phyloP scores from a whole-genome alignment of 2,888 invertebrate species.

The Tetranychus piercei region DNA sequence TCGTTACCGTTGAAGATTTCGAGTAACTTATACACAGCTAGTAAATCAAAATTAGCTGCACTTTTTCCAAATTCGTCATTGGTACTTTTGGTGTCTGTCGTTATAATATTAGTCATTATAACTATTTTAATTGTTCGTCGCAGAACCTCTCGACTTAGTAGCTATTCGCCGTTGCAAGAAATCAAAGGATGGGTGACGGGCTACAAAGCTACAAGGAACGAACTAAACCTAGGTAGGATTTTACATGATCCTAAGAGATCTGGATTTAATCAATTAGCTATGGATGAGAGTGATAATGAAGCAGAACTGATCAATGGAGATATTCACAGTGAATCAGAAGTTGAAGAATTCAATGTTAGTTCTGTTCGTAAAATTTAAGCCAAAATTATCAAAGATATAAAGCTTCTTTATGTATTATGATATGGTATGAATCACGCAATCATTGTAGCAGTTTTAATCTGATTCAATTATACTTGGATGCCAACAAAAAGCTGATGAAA shows the following conservation, averaged over 20 bases:
- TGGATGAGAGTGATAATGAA: slow-evolving; percentile 46
- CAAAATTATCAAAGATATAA: no score
- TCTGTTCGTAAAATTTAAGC: not conserved
- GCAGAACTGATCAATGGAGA: slow-evolving; percentile 31
- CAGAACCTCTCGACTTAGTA: not conserved
- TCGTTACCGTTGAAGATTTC: not conserved
- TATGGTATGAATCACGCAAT: no score
- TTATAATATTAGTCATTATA: not conserved
- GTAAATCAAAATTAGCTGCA: not conserved
- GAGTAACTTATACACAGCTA: not conserved
- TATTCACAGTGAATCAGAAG: slow-evolving; percentile 25
- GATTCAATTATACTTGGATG: no score
- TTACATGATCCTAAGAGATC: slow-evolving; percentile 35
- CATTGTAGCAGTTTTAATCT: no score
- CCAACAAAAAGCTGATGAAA: no score
- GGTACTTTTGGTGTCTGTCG: not conserved
- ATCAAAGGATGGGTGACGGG: not conserved
- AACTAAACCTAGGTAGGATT: not conserved
- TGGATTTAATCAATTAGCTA: slow-evolving; percentile 46
- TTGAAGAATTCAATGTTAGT: slow-evolving; percentile 24
- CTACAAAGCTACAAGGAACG: not conserved
- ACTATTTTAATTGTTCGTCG: not conserved
- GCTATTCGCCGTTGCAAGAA: not conserved
- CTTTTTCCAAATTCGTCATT: not conserved
- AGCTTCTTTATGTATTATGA: no score